These are phyloP conservation scores for Parnassius smintheus DNA, from an alignment of 2,888 invertebrate genomes.

Conservation along the genomic window DNA sequence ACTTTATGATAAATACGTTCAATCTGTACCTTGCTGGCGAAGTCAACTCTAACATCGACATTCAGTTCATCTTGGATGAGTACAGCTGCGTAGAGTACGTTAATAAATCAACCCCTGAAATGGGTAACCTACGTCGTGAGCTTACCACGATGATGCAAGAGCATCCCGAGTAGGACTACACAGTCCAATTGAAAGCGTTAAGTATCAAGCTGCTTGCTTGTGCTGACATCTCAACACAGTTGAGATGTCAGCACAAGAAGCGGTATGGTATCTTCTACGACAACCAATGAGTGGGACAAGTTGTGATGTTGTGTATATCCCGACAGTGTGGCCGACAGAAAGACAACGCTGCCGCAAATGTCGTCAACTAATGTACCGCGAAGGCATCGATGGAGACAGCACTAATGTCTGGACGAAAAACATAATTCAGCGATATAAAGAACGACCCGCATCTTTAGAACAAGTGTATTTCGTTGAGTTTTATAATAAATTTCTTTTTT, in stretches of 20 bases:
- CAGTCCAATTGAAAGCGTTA: conserved; percentile 31
- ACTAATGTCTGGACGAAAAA: conserved; percentile 57
- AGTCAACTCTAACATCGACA: conserved; percentile 40
- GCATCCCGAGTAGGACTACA: conserved; percentile 27
- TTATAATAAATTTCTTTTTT: too few relatives aligned
- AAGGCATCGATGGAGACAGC: conserved; percentile 40
- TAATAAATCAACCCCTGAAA: conserved; percentile 46
- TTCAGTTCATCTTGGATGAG: conserved; percentile 34
- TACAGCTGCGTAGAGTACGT: conserved; percentile 46
- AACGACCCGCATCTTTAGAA: conserved; percentile 47
- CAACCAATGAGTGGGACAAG: conserved; percentile 35
- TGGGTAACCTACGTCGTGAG: conserved; percentile 43
- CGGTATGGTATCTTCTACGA: conserved; percentile 39
- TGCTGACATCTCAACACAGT: conserved; percentile 23
- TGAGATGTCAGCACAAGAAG: conserved; percentile 54
- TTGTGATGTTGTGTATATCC: conserved; percentile 24
- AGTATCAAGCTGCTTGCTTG: conserved; percentile 36
- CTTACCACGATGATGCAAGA: conserved; percentile 39
- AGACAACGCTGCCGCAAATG: conserved; percentile 43
- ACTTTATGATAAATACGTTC: conserved; percentile 45
- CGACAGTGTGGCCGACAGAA: conserved; percentile 41
- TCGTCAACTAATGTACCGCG: conserved; percentile 43
- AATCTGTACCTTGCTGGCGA: conserved; percentile 46
- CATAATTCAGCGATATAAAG: conserved; percentile 32
- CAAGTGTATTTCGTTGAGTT: conserved; percentile 51